phyloP scores from a whole-genome alignment of 2,888 invertebrate species.

The Rapana venosa region DNA sequence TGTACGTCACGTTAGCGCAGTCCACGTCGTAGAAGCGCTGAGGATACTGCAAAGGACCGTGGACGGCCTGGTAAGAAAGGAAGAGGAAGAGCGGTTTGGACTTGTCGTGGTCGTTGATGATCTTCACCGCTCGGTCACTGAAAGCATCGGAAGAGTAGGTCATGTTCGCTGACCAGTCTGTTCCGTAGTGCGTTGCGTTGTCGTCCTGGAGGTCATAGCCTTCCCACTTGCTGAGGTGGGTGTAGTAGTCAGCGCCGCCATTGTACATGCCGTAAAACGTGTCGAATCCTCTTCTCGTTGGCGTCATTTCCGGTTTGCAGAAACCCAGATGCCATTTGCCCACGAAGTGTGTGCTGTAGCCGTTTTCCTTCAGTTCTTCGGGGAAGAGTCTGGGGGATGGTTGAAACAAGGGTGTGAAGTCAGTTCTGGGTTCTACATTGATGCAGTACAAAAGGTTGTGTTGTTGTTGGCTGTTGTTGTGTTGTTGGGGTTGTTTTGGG shows the following conservation, averaged over 20 bases:
- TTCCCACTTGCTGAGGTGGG: slow-evolving; percentile 9
- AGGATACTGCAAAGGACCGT: slow-evolving; percentile 57
- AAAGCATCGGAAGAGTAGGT: slow-evolving; percentile 25
- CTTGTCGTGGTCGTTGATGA: neutral
- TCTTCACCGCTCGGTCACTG: slow-evolving; percentile 6
- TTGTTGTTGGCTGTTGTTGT: too few relatives aligned
- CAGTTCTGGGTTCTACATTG: too few relatives aligned
- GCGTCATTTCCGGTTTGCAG: neutral
- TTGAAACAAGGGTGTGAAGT: too few relatives aligned
- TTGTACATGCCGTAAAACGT: slow-evolving; percentile 15
- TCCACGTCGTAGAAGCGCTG: slow-evolving; percentile 19
- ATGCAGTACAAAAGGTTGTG: too few relatives aligned
- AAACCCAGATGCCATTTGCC: slow-evolving; percentile 19
- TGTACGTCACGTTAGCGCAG: slow-evolving; percentile 22
- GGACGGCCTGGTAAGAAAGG: slow-evolving; percentile 58
- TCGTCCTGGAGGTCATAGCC: slow-evolving; percentile 28
- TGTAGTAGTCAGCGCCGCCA: slow-evolving; percentile 26
- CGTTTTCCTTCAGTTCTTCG: neutral
- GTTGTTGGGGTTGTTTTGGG: too few relatives aligned
- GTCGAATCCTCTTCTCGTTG: neutral
- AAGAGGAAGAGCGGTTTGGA: slow-evolving; percentile 57
- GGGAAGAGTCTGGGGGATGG: neutral
- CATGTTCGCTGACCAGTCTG: slow-evolving; percentile 11
- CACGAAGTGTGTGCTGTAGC: neutral
- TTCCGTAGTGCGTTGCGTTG: neutral